Conservation (phyloP, 2,888 invertebrate species). For the Stenodera caucasica region DNA sequence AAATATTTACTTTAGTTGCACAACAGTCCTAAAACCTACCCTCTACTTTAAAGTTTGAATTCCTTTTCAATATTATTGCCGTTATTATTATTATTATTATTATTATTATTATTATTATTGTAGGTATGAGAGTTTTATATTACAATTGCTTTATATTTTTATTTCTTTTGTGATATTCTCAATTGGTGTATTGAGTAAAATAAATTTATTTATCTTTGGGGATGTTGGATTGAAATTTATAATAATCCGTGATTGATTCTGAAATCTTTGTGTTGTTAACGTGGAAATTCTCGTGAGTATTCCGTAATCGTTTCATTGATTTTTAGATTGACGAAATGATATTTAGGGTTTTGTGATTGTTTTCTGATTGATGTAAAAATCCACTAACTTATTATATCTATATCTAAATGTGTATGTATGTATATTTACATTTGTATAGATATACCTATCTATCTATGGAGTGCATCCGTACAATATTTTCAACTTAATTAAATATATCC, state of each 20-base stretch:
- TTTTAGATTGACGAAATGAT: neutral
- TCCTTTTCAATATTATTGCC: neutral
- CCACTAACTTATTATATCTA: neutral
- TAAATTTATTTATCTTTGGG: neutral
- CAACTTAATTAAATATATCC: constrained; percentile 36
- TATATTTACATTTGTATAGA: neutral
- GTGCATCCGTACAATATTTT: constrained; percentile 36
- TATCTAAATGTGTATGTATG: neutral
- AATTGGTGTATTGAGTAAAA: neutral
- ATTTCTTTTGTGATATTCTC: neutral
- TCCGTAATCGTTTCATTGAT: neutral
- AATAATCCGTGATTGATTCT: neutral
- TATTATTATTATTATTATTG: too few species aligned
- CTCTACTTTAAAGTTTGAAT: neutral
- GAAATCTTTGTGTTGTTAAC: neutral
- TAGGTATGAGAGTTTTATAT: neutral
- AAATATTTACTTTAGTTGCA: neutral
- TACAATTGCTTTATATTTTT: neutral
- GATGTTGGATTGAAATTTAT: neutral
- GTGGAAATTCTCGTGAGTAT: neutral
- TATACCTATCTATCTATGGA: constrained; percentile 1
- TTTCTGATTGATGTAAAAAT: neutral
- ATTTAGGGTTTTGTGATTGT: neutral
- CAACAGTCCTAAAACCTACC: neutral
- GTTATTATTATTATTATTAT: neutral